Percentiles rank a stretch among this genome's conserved stretches.
Evolutionary conservation across 2,888 invertebrate genomes (phyloP).

Genomic region (Sphinx pinastri): DNA sequence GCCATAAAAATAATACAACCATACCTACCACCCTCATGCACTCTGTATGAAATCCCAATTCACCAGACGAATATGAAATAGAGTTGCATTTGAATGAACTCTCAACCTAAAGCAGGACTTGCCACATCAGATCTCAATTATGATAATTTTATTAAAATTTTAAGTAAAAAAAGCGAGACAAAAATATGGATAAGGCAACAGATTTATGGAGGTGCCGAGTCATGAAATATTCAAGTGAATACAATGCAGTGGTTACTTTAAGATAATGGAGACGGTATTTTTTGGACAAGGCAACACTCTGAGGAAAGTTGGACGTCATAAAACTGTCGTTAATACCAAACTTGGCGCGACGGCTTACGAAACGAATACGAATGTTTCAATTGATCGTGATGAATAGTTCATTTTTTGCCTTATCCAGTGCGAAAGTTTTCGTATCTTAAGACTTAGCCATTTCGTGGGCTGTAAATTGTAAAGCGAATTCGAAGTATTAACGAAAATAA

Average conservation of each 20-base stretch:
- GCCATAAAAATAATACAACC: too few relatives aligned
- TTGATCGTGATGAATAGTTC: constrained; percentile 12
- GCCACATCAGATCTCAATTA: constrained; percentile 52
- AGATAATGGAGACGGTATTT: constrained; percentile 40
- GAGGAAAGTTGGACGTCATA: constrained; percentile 21
- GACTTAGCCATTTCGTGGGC: background rate
- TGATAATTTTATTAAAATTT: constrained; percentile 58
- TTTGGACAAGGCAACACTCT: constrained; percentile 41
- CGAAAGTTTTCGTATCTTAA: constrained; percentile 17
- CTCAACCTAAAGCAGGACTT: constrained; percentile 31
- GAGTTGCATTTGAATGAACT: constrained; percentile 9
- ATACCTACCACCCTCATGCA: too few relatives aligned
- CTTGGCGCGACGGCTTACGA: constrained; percentile 37
- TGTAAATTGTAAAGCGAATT: constrained; percentile 4
- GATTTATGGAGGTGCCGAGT: constrained; percentile 58
- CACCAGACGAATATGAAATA: background rate
- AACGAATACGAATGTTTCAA: constrained; percentile 23
- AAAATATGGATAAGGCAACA: constrained; percentile 44
- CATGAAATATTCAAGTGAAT: constrained; percentile 64
- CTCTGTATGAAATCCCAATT: background rate
- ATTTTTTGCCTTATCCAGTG: background rate
- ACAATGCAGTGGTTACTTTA: constrained; percentile 52
- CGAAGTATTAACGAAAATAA: too few relatives aligned
- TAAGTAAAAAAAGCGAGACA: constrained; percentile 45
- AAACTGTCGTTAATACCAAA: constrained; percentile 31